Conservation (phyloP, 1,140 invertebrate genomes). For the Eriocheir sinensis region DNA sequence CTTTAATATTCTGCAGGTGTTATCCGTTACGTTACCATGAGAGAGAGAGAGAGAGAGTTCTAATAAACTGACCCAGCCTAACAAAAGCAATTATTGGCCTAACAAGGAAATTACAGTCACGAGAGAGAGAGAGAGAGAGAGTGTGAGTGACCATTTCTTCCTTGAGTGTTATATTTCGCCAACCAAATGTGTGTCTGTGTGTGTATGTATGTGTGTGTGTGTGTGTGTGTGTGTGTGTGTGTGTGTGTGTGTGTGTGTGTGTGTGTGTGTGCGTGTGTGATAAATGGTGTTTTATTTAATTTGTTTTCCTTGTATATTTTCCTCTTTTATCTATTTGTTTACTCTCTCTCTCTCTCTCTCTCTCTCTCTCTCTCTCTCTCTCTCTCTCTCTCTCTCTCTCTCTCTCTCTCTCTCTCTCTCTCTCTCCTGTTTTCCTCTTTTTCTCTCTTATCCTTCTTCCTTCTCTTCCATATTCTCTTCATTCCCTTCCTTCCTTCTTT, state of each 20-base stretch:
- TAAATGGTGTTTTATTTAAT: too few species aligned
- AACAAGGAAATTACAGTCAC: background rate
- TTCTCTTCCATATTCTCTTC: too few species aligned
- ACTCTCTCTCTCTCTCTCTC: too few species aligned
- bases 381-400: too few species aligned
- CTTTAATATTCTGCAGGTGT: background rate
- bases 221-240: slow-evolving; percentile 14
- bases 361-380: too few species aligned
- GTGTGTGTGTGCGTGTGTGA: background rate
- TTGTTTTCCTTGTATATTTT: too few species aligned
- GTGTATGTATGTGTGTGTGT: background rate
- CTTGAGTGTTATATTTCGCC: too few species aligned
- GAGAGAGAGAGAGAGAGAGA: background rate
- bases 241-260: slow-evolving; percentile 1
- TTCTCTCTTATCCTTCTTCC: too few species aligned
- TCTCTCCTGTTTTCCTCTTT: too few species aligned
- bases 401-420: too few species aligned
- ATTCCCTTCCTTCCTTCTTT: too few species aligned
- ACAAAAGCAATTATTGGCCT: slow-evolving; percentile 1
- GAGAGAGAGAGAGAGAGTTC: background rate
- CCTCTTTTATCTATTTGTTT: too few species aligned
- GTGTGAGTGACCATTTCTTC: background rate
- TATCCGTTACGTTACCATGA: background rate
- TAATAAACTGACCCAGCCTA: slow-evolving; percentile 9
- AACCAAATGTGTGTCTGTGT: background rate